These are phyloP conservation scores for Phalacrocorax carbo DNA, from an alignment of 2,113 vertebrate species.

Conservation along the genomic window DNA sequence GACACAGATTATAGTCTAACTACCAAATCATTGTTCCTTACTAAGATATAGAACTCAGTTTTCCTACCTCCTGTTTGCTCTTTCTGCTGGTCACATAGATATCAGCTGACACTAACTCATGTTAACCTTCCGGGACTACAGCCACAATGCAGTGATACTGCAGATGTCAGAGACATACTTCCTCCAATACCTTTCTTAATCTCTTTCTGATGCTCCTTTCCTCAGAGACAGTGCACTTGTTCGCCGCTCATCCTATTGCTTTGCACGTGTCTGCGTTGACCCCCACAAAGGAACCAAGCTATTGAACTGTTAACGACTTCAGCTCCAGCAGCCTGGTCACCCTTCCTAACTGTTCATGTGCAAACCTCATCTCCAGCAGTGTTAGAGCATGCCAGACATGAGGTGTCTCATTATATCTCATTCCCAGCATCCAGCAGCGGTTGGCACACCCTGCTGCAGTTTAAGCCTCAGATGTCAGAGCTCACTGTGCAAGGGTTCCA, in stretches of 20 bases:
- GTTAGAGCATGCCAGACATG: not conserved
- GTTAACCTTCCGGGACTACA: not conserved
- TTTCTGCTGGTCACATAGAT: not conserved
- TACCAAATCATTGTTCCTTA: not conserved
- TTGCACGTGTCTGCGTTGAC: not conserved
- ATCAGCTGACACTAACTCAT: not conserved
- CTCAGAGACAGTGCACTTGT: not conserved
- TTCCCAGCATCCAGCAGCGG: not conserved
- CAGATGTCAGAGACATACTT: not conserved
- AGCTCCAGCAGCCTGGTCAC: not conserved
- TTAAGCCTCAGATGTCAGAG: not conserved
- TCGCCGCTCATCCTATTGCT: not conserved
- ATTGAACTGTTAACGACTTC: not conserved
- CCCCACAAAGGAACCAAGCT: not conserved
- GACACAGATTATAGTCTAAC: not conserved
- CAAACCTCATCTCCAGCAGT: not conserved
- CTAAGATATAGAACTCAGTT: not conserved
- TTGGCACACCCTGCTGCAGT: not conserved
- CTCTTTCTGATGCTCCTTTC: not conserved
- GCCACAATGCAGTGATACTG: not conserved
- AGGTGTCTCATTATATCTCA: not conserved
- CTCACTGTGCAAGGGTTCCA: slow-evolving; percentile 13
- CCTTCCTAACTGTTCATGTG: not conserved
- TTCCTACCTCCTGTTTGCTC: not conserved
- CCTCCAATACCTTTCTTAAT: not conserved